Evolutionary conservation across 2,113 vertebrate genomes (phyloP).

Genomic region (Syngnathus floridae): DNA sequence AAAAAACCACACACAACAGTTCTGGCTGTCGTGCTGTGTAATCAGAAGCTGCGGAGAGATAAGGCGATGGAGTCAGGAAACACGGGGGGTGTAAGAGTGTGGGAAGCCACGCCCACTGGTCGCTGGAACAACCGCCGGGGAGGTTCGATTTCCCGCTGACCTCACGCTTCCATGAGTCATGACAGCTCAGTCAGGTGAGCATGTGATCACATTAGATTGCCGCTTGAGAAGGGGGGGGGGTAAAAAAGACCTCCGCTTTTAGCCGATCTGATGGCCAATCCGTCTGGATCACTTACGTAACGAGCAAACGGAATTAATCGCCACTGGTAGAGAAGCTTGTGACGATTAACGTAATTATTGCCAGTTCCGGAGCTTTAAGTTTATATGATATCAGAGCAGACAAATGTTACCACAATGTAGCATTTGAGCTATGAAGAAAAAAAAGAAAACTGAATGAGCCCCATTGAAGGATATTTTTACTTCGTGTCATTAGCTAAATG

Average conservation of each 20-base stretch:
- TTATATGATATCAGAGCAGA: background rate
- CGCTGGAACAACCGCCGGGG: conserved; percentile 20
- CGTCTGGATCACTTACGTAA: conserved; percentile 52
- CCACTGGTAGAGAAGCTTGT: conserved; percentile 37
- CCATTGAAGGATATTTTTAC: background rate
- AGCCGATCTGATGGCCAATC: conserved; percentile 16
- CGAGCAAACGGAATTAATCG: conserved; percentile 21
- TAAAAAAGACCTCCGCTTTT: background rate
- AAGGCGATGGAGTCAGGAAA: conserved; percentile 50
- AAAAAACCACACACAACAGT: conserved; percentile 14
- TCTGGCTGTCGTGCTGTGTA: background rate
- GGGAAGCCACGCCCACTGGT: conserved; percentile 32
- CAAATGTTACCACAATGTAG: background rate
- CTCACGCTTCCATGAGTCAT: conserved; percentile 42
- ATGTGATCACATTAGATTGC: conserved; percentile 24
- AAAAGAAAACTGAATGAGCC: background rate
- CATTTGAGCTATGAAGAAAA: background rate
- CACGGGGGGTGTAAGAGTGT: conserved; percentile 24
- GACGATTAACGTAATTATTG: background rate
- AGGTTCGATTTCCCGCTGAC: conserved; percentile 31
- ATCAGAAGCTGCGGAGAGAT: conserved; percentile 34
- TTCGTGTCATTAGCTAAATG: background rate
- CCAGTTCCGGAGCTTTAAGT: background rate
- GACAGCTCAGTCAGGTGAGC: conserved; percentile 44
- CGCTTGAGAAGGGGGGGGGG: conserved; percentile 15